Evolutionary conservation across 2,113 vertebrate genomes (phyloP).

Genomic region (Chaetura pelagica): DNA sequence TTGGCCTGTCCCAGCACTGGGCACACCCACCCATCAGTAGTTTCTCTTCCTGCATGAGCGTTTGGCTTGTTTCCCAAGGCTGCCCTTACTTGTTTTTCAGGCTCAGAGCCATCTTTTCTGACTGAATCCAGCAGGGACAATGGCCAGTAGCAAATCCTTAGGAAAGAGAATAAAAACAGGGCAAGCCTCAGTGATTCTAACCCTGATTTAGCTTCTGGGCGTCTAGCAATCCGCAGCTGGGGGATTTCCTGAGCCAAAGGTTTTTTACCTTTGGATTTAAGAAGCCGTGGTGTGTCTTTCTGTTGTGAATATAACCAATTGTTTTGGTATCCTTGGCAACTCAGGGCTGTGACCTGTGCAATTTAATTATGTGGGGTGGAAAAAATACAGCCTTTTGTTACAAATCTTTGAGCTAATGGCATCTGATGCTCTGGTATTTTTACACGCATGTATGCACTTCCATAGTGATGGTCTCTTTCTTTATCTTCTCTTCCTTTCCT

Average conservation of each 20-base stretch:
- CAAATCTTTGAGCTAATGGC: background rate
- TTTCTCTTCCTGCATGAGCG: background rate
- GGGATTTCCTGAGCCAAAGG: constrained; percentile 11
- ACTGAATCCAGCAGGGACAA: constrained; percentile 10
- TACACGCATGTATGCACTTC: background rate
- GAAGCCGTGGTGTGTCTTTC: background rate
- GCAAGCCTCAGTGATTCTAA: constrained; percentile 56
- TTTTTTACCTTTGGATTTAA: constrained; percentile 22
- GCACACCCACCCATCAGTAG: background rate
- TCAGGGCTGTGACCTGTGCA: background rate
- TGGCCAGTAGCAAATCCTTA: constrained; percentile 49
- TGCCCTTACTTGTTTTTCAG: constrained; percentile 4
- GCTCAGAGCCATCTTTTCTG: constrained; percentile 23
- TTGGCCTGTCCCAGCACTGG: background rate
- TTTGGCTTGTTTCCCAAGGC: constrained; percentile 22
- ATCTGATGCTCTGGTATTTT: background rate
- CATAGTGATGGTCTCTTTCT: background rate
- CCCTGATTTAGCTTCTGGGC: background rate
- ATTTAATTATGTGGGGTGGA: background rate
- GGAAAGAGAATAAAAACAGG: constrained; percentile 22
- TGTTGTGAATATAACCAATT: background rate
- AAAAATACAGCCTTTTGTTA: constrained; percentile 41
- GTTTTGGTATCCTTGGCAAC: background rate
- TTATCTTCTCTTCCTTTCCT: background rate
- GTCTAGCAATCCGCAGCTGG: background rate